These are phyloP conservation scores for Nycticebus coucang DNA, from an alignment of 2,113 vertebrate genomes.

Conservation along the genomic window DNA sequence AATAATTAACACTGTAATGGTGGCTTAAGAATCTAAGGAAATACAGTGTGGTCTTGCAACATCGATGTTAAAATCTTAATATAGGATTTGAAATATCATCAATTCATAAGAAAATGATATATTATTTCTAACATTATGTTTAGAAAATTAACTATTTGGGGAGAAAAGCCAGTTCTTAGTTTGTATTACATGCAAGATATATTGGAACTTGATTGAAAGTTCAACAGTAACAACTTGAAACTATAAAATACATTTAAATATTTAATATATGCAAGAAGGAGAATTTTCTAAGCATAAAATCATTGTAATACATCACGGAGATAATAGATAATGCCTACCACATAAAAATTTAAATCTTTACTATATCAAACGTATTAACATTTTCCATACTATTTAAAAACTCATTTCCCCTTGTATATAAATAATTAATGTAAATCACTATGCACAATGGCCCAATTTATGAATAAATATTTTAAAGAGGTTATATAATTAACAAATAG, in stretches of 20 bases:
- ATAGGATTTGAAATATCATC: not conserved
- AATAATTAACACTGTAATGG: not conserved
- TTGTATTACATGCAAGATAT: not conserved
- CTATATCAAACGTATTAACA: not conserved
- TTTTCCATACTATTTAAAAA: not conserved
- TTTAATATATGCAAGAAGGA: not conserved
- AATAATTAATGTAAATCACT: slow-evolving; percentile 9
- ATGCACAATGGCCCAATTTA: not conserved
- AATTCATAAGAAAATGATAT: not conserved
- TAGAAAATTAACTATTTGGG: not conserved
- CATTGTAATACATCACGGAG: not conserved
- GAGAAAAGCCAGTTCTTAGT: not conserved
- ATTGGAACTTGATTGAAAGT: not conserved
- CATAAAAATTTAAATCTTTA: not conserved
- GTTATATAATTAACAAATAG: not conserved
- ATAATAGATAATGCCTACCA: not conserved
- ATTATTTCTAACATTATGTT: not conserved
- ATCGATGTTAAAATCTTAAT: not conserved
- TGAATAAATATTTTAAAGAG: slow-evolving; percentile 24
- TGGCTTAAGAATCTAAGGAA: not conserved
- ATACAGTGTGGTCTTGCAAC: not conserved
- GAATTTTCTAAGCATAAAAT: not conserved
- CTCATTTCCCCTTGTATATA: not conserved
- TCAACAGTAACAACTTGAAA: not conserved
- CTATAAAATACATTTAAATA: not conserved